These are phyloP conservation scores for Eumerus sabulonum DNA, from an alignment of 2,888 invertebrate species.

Conservation along the genomic window DNA sequence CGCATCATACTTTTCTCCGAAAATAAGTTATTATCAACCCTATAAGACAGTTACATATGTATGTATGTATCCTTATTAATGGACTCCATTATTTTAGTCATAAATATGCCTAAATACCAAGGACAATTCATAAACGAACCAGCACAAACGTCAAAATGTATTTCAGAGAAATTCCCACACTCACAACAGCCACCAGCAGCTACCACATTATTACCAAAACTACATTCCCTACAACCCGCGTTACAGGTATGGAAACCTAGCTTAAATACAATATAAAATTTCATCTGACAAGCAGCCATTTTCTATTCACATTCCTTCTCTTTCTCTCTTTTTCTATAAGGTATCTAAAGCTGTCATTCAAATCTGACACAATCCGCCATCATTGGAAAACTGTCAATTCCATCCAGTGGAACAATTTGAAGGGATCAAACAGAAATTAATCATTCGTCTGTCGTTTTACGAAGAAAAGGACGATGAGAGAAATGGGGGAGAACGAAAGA, in stretches of 20 bases:
- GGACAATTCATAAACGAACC: slow-evolving; percentile 13
- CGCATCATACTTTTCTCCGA: slow-evolving; percentile 28
- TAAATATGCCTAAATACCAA: slow-evolving; percentile 13
- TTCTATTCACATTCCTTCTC: slow-evolving; percentile 18
- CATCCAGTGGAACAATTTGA: slow-evolving; percentile 54
- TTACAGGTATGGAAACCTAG: neutral
- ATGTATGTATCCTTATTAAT: too few species aligned
- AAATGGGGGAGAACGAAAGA: slow-evolving; percentile 16
- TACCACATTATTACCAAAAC: slow-evolving; percentile 34
- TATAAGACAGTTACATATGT: too few species aligned
- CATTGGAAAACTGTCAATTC: slow-evolving; percentile 66
- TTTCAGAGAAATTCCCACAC: slow-evolving; percentile 53
- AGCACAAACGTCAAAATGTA: slow-evolving; percentile 38
- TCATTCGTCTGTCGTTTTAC: slow-evolving; percentile 39
- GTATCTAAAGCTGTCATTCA: slow-evolving; percentile 62
- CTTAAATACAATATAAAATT: slow-evolving; percentile 7
- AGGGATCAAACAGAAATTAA: slow-evolving; percentile 66
- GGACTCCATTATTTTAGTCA: neutral
- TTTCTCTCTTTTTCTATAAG: slow-evolving; percentile 23
- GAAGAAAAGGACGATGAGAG: slow-evolving; percentile 5
- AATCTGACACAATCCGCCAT: slow-evolving; percentile 66
- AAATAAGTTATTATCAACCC: neutral
- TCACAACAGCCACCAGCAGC: slow-evolving; percentile 40
- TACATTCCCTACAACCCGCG: neutral
- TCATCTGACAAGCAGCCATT: slow-evolving; percentile 56